phyloP scores from a whole-genome alignment of 2,888 invertebrate species.

The Tigriopus californicus region DNA sequence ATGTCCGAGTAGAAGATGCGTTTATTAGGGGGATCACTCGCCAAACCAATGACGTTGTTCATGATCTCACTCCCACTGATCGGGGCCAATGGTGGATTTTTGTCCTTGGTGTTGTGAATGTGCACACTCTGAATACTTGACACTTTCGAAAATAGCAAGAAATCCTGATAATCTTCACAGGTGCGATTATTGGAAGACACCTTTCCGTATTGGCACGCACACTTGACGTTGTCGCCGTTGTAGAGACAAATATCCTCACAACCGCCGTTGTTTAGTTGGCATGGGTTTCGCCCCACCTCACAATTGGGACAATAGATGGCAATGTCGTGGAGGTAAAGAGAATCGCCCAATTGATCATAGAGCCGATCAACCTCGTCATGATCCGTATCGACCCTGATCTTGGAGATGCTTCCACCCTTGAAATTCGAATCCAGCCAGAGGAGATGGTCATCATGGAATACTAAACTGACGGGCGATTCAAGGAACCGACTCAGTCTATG shows the following conservation, averaged over 20 bases:
- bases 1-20: constrained; percentile 73
- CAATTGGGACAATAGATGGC: constrained; percentile 27
- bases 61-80: constrained; percentile 51
- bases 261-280: constrained; percentile 43
- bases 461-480: background rate
- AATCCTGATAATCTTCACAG: constrained; percentile 60
- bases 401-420: constrained; percentile 42
- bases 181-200: constrained; percentile 42
- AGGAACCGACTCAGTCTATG: background rate
- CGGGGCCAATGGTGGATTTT: constrained; percentile 55
- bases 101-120: constrained; percentile 45
- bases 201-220: constrained; percentile 65
- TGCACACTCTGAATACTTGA: constrained; percentile 61
- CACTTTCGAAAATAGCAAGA: constrained; percentile 63
- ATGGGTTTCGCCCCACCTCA: constrained; percentile 42
- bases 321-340: background rate
- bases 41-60: constrained; percentile 66
- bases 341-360: constrained; percentile 25
- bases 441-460: constrained; percentile 2
- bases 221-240: constrained; percentile 44
- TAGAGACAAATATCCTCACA: constrained; percentile 61
- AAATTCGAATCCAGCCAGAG: constrained; percentile 29
- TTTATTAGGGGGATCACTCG: constrained; percentile 49
- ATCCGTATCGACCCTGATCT: constrained; percentile 41
- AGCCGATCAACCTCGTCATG: constrained; percentile 36